A percentile compares a stretch with the other conserved stretches of the same genome.
Conservation (phyloP, 2,113 vertebrate species). For the Cyanoramphus novaezelandiae region DNA sequence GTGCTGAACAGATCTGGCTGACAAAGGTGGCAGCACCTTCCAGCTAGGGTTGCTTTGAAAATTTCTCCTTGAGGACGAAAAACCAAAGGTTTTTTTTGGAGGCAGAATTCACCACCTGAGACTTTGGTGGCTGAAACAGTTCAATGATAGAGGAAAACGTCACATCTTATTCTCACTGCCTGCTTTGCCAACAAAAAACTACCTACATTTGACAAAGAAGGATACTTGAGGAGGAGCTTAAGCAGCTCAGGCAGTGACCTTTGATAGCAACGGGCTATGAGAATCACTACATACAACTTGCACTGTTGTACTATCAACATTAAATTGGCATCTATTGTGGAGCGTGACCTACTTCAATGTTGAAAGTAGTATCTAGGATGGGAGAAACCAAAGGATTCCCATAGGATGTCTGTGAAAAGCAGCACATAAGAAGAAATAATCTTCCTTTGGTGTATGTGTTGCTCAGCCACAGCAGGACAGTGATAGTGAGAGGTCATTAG, state of each 20-base stretch:
- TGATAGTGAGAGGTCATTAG: neutral
- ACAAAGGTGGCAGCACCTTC: neutral
- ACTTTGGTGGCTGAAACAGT: neutral
- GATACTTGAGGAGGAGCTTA: neutral
- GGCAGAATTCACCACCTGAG: fast-evolving
- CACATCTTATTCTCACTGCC: neutral
- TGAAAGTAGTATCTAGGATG: neutral
- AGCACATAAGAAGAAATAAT: neutral
- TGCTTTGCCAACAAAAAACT: neutral
- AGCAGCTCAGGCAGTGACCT: neutral
- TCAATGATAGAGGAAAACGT: neutral
- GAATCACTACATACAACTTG: neutral
- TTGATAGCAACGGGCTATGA: neutral
- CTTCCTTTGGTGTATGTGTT: neutral
- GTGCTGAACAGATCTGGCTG: neutral
- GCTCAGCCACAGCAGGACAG: constrained; percentile 17
- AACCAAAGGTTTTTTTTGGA: neutral
- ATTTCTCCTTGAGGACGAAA: neutral
- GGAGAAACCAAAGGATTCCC: neutral
- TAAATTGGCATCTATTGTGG: neutral
- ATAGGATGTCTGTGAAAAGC: neutral
- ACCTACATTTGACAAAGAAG: neutral
- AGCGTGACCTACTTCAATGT: fast-evolving
- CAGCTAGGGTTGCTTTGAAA: neutral
- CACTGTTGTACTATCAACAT: neutral